Evolutionary conservation across 1,140 invertebrate species (phyloP).

Genomic region (Macrocentrus cingulum): DNA sequence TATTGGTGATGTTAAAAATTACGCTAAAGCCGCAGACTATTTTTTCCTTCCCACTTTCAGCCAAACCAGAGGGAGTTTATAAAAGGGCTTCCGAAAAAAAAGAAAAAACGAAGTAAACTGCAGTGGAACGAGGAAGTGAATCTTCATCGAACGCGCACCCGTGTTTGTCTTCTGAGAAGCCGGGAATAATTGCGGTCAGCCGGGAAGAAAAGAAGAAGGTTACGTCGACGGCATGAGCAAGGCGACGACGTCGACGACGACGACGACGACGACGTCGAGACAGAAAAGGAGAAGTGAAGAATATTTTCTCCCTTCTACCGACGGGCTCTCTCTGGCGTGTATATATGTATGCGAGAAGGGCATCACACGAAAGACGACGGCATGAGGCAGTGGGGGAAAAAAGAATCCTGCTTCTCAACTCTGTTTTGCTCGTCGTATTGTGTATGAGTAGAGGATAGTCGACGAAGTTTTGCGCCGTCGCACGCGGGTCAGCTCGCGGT

Average conservation of each 20-base stretch:
- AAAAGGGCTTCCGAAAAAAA: neutral
- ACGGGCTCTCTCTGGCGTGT: too few species aligned
- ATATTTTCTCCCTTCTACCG: too few species aligned
- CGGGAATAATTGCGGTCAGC: slow-evolving; percentile 15
- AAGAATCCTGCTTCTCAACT: neutral
- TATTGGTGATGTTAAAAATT: too few species aligned
- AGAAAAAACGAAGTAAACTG: neutral
- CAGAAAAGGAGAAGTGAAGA: too few species aligned
- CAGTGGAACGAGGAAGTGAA: slow-evolving; percentile 16
- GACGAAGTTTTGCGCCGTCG: slow-evolving; percentile 18
- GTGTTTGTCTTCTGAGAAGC: slow-evolving; percentile 1
- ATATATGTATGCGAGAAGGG: too few species aligned
- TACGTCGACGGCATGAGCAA: neutral
- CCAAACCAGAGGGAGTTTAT: too few species aligned
- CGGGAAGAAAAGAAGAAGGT: neutral
- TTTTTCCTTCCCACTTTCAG: too few species aligned
- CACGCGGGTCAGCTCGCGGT: slow-evolving; percentile 49
- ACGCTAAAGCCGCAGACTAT: too few species aligned
- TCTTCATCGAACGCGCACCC: slow-evolving; percentile 4
- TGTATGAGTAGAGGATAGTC: slow-evolving; percentile 13
- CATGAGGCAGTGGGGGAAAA: neutral
- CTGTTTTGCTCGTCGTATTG: slow-evolving; percentile 1
- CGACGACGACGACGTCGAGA: too few species aligned
- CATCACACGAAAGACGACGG: too few species aligned
- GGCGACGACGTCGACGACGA: too few species aligned